Conservation (phyloP, 2,113 vertebrate genomes). For the Gallinago jamesoni region DNA sequence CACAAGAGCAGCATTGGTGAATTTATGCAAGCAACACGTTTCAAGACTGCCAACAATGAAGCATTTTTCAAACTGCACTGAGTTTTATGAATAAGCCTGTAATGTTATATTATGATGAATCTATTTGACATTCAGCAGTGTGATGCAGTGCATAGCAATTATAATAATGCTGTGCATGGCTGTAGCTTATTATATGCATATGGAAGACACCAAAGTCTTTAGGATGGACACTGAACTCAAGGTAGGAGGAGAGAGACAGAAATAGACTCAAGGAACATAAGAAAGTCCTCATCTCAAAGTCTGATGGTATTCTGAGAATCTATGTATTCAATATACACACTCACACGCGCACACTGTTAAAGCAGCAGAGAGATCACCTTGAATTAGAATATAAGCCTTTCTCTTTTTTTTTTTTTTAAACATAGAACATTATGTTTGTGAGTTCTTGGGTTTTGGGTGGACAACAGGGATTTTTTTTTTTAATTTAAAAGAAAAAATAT, state of each 20-base stretch:
- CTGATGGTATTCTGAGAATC: constrained; percentile 53
- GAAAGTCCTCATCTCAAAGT: constrained; percentile 69
- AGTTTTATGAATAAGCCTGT: constrained; percentile 47
- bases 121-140: constrained; percentile 32
- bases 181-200: constrained; percentile 9
- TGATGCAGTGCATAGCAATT: constrained; percentile 28
- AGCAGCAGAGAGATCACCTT: background rate
- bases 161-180: constrained; percentile 16
- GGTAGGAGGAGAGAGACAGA: constrained; percentile 32
- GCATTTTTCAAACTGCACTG: background rate
- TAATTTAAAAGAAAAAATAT: background rate
- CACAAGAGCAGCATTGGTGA: constrained; percentile 36
- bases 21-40: constrained; percentile 54
- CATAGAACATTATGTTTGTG: background rate
- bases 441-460: background rate
- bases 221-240: constrained; percentile 23
- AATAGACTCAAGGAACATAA: constrained; percentile 12
- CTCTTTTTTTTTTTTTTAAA: background rate
- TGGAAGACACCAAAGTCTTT: constrained; percentile 43
- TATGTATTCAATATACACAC: background rate
- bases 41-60: constrained; percentile 52
- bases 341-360: background rate
- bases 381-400: background rate
- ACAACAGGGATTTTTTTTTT: background rate
- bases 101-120: constrained; percentile 33